Evolutionary conservation across 1,140 invertebrate genomes (phyloP).

Genomic region (Camponotus vicinus): DNA sequence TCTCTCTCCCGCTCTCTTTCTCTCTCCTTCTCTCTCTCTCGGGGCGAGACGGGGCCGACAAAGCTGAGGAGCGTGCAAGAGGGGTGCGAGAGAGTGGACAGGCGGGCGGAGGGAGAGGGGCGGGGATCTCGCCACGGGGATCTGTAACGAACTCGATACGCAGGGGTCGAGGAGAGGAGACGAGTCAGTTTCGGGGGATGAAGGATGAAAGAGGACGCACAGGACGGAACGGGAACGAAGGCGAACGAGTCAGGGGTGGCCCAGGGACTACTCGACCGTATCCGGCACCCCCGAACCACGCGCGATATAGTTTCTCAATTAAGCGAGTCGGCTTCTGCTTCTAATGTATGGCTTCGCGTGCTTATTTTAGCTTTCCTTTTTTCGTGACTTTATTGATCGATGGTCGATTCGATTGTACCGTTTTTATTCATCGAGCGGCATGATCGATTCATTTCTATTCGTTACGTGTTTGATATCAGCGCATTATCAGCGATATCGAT

Average conservation of each 20-base stretch:
- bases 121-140: slow-evolving; percentile 83
- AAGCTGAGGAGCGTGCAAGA: slow-evolving; percentile 29
- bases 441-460: slow-evolving; percentile 12
- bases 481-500: slow-evolving; percentile 46
- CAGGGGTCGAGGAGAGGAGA: slow-evolving; percentile 68
- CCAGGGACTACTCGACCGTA: slow-evolving; percentile 63
- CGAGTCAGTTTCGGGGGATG: background rate
- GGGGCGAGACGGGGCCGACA: slow-evolving; percentile 6
- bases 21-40: background rate
- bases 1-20: slow-evolving; percentile 5
- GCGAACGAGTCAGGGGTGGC: slow-evolving; percentile 65
- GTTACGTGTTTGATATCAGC: slow-evolving; percentile 19
- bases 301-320: slow-evolving; percentile 32
- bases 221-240: background rate
- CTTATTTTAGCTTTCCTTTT: background rate
- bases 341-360: slow-evolving; percentile 18
- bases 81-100: slow-evolving; percentile 45
- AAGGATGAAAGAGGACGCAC: slow-evolving; percentile 34
- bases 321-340: slow-evolving; percentile 8
- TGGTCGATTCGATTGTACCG: slow-evolving; percentile 1
- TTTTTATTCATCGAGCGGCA: slow-evolving; percentile 21
- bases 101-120: slow-evolving; percentile 66
- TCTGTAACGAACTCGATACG: slow-evolving; percentile 85
- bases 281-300: slow-evolving; percentile 54
- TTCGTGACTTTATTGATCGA: background rate